Percentiles rank a stretch among this genome's conserved stretches.
Conservation (phyloP, 2,797 vertebrate species). For the Trichosurus vulpecula region DNA sequence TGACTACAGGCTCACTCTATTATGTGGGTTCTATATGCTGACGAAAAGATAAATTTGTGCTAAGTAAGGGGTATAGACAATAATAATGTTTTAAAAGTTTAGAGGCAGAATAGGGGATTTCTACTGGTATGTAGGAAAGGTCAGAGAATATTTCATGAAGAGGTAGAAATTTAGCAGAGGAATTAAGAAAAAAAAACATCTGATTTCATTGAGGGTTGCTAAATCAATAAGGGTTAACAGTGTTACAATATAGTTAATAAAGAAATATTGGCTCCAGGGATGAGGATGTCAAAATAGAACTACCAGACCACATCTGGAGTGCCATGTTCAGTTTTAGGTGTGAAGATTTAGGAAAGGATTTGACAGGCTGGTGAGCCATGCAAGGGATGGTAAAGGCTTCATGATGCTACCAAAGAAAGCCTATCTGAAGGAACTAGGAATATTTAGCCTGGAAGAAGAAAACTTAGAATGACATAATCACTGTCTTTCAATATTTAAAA, state of each 20-base stretch:
- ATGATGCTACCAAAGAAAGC: not conserved
- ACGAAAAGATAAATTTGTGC: not conserved
- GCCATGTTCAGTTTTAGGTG: too few relatives aligned
- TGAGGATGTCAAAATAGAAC: not conserved
- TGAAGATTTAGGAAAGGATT: too few relatives aligned
- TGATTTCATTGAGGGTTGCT: not conserved
- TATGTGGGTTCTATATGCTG: not conserved
- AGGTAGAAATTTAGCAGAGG: not conserved
- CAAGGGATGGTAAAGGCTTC: not conserved
- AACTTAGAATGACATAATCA: not conserved
- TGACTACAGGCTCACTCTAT: not conserved
- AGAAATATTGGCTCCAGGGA: not conserved
- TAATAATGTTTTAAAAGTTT: not conserved
- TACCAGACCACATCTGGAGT: too few relatives aligned
- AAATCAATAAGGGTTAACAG: not conserved
- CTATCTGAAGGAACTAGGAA: not conserved
- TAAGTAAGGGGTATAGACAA: not conserved
- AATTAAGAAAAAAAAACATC: not conserved
- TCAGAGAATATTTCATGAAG: not conserved
- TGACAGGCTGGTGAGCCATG: too few relatives aligned
- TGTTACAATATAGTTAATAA: not conserved
- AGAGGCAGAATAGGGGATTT: not conserved
- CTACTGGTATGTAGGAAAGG: not conserved
- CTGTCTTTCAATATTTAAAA: not conserved
- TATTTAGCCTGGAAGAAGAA: not conserved